These are phyloP conservation scores for Lasioglossum calceatum DNA, from an alignment of 2,888 invertebrate species.

Conservation along the genomic window DNA sequence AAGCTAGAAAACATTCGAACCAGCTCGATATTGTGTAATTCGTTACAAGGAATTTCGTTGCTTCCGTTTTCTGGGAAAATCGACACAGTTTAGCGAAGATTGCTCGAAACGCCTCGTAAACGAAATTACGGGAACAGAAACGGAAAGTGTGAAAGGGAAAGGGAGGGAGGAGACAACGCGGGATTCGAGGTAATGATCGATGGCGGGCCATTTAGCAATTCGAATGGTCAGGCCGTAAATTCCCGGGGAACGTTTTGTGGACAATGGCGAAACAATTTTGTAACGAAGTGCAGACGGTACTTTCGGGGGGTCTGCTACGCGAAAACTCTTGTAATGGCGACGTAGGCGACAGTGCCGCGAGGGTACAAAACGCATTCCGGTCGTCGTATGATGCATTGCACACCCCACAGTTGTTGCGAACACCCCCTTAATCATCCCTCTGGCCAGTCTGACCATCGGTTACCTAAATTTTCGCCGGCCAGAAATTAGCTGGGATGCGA, in stretches of 20 bases:
- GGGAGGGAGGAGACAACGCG: not conserved
- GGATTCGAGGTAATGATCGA: conserved; percentile 32
- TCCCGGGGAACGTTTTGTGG: conserved; percentile 54
- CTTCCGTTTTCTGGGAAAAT: not conserved
- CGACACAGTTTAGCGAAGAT: not conserved
- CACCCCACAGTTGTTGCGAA: conserved; percentile 49
- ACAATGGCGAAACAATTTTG: conserved; percentile 69
- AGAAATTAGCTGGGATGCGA: conserved; percentile 31
- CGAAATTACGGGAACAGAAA: not conserved
- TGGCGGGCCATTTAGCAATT: conserved; percentile 55
- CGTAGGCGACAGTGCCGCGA: conserved; percentile 27
- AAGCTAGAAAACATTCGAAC: not conserved
- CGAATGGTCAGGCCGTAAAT: conserved; percentile 56
- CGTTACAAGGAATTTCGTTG: not conserved
- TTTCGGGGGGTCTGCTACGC: conserved; percentile 20
- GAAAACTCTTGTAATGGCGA: conserved; percentile 61
- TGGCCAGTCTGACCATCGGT: conserved; percentile 12
- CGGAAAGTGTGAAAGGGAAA: not conserved
- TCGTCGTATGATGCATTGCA: conserved; percentile 60
- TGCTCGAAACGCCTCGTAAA: not conserved
- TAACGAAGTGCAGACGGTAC: conserved; percentile 62
- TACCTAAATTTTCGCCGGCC: conserved; percentile 27
- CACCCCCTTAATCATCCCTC: conserved; percentile 34
- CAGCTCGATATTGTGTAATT: not conserved
- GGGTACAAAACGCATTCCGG: conserved; percentile 65